Percentiles rank a stretch among this genome's conserved stretches.
phyloP scores from a whole-genome alignment of 2,888 invertebrate species.

The Athalia cordata region DNA sequence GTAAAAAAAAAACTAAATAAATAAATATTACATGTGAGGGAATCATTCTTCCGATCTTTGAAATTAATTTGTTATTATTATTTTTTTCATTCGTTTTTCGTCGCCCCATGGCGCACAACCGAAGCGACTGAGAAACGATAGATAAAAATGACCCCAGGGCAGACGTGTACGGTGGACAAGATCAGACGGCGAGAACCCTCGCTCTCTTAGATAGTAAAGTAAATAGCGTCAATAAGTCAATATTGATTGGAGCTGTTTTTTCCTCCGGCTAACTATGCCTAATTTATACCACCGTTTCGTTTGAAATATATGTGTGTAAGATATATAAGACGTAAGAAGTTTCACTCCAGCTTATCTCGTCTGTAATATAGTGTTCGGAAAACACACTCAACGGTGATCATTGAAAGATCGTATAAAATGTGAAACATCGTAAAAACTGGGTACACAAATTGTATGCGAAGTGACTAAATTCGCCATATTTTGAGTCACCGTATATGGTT shows the following conservation, averaged over 20 bases:
- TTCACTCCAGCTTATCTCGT: too few relatives aligned
- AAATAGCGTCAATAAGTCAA: conserved; percentile 32
- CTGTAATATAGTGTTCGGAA: too few relatives aligned
- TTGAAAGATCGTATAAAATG: background rate
- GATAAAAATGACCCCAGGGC: conserved; percentile 32
- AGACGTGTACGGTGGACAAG: conserved; percentile 4
- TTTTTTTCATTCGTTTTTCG: background rate
- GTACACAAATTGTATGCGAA: too few relatives aligned
- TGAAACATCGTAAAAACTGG: too few relatives aligned
- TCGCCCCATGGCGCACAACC: background rate
- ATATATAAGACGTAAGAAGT: too few relatives aligned
- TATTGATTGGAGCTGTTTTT: conserved; percentile 23
- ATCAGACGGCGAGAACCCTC: background rate
- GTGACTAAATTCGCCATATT: background rate
- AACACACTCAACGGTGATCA: background rate
- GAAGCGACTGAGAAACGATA: background rate
- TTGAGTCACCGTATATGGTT: background rate
- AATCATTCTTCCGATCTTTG: too few relatives aligned
- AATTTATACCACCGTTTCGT: background rate
- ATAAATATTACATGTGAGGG: too few relatives aligned
- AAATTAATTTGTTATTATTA: too few relatives aligned
- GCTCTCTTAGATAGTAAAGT: conserved; percentile 23
- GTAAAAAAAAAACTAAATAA: too few relatives aligned
- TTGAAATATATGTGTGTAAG: too few relatives aligned
- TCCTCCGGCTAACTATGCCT: background rate